Conservation (phyloP, 2,888 invertebrate species). For the Spisula subtruncata region DNA sequence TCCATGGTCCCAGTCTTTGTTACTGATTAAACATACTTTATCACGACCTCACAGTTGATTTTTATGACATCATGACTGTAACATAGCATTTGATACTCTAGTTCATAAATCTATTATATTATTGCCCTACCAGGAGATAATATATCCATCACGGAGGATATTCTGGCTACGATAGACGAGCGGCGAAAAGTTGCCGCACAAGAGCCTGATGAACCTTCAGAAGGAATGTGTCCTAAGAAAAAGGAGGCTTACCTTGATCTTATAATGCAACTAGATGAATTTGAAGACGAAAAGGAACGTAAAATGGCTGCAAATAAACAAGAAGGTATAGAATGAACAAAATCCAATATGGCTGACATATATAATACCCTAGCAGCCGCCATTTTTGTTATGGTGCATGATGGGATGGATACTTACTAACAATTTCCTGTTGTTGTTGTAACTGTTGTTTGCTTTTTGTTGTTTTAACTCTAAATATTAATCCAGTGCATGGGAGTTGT, state of each 20-base stretch:
- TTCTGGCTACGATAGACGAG: slow-evolving; percentile 78
- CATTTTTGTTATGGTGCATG: slow-evolving; percentile 57
- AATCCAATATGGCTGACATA: slow-evolving; percentile 44
- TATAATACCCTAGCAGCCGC: slow-evolving; percentile 13
- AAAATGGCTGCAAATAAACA: slow-evolving; percentile 50
- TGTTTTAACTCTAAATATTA: neutral
- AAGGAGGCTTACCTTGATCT: slow-evolving; percentile 84
- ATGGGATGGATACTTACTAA: slow-evolving; percentile 65
- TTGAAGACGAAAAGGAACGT: slow-evolving; percentile 69
- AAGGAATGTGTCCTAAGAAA: slow-evolving; percentile 81
- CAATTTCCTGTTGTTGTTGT: slow-evolving; percentile 45
- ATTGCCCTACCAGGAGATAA: slow-evolving; percentile 58
- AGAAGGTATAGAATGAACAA: slow-evolving; percentile 69
- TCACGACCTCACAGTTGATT: too few species aligned
- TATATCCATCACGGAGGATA: slow-evolving; percentile 64
- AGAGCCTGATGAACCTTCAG: slow-evolving; percentile 66
- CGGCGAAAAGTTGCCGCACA: slow-evolving; percentile 80
- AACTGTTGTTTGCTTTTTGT: slow-evolving; percentile 21
- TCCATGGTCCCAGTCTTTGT: too few species aligned
- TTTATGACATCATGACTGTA: too few species aligned
- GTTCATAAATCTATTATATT: slow-evolving; percentile 32
- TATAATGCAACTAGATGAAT: slow-evolving; percentile 80
- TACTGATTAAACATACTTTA: too few species aligned
- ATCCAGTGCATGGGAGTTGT: neutral
- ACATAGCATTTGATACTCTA: too few species aligned